A percentile compares a stretch with the other conserved stretches of the same genome.
These are phyloP conservation scores for Gallinago undulata DNA, from an alignment of 2,113 vertebrate genomes.

Conservation along the genomic window DNA sequence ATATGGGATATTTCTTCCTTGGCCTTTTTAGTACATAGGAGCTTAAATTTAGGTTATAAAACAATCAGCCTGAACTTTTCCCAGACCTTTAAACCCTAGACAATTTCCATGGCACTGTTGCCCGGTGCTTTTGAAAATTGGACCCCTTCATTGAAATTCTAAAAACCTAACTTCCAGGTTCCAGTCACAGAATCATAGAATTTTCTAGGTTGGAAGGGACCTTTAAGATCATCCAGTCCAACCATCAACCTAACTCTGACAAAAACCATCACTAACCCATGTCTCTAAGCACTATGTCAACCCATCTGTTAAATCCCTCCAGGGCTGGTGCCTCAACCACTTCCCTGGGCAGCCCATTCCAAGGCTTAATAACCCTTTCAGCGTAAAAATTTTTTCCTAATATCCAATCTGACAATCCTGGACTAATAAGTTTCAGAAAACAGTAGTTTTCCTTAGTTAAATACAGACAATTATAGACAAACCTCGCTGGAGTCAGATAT, in stretches of 20 bases:
- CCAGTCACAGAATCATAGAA: neutral
- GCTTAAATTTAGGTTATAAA: slow-evolving; percentile 36
- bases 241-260: no score
- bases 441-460: neutral
- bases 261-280: no score
- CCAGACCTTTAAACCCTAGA: slow-evolving; percentile 3
- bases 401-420: neutral
- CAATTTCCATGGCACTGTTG: neutral
- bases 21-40: slow-evolving; percentile 26
- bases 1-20: neutral
- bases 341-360: no score
- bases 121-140: neutral
- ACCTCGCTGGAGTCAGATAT: neutral
- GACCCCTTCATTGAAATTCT: neutral
- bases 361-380: no score
- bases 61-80: neutral
- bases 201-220: no score
- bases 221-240: no score
- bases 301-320: no score
- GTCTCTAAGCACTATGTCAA: no score
- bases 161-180: neutral
- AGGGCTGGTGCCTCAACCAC: no score
- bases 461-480: neutral
- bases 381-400: no score
- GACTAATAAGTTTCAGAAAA: neutral